A percentile compares a stretch with the other conserved stretches of the same genome.
Conservation (phyloP, 2,888 invertebrate species). For the Listrodromus nycthemerus region DNA sequence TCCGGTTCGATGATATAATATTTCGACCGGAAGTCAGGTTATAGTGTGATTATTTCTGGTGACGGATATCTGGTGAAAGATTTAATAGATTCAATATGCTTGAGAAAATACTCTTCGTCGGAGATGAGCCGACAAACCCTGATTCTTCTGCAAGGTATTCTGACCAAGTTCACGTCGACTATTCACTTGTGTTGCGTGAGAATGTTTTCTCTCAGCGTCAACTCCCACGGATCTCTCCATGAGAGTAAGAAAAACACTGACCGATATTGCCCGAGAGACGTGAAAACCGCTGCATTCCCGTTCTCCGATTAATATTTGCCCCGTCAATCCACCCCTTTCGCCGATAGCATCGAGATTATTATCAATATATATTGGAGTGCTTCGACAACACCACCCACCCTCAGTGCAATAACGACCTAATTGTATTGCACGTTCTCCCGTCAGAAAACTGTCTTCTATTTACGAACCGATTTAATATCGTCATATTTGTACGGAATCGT, state of each 20-base stretch:
- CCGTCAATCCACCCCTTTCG: constrained; percentile 57
- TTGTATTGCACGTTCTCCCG: constrained; percentile 15
- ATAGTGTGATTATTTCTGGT: too few relatives aligned
- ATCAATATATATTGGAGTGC: constrained; percentile 44
- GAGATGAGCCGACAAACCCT: not conserved
- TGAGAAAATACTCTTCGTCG: not conserved
- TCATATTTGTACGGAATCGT: constrained; percentile 46
- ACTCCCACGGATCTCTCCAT: constrained; percentile 11
- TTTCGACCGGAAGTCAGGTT: too few relatives aligned
- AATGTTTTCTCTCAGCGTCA: constrained; percentile 32
- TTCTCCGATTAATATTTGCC: constrained; percentile 64
- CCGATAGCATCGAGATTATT: constrained; percentile 36
- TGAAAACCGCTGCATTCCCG: constrained; percentile 45
- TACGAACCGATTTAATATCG: constrained; percentile 21
- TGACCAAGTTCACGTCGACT: not conserved
- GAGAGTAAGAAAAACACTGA: constrained; percentile 58
- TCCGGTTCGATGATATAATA: not conserved
- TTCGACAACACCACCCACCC: constrained; percentile 55
- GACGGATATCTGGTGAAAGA: too few relatives aligned
- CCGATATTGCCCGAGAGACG: constrained; percentile 33
- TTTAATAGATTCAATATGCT: not conserved
- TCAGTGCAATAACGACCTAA: constrained; percentile 1
- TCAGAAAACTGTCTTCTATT: constrained; percentile 3
- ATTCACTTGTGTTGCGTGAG: constrained; percentile 22
- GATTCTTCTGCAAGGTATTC: not conserved